phyloP scores from a whole-genome alignment of 2,113 vertebrate genomes.

The Cryptotis parvus region DNA sequence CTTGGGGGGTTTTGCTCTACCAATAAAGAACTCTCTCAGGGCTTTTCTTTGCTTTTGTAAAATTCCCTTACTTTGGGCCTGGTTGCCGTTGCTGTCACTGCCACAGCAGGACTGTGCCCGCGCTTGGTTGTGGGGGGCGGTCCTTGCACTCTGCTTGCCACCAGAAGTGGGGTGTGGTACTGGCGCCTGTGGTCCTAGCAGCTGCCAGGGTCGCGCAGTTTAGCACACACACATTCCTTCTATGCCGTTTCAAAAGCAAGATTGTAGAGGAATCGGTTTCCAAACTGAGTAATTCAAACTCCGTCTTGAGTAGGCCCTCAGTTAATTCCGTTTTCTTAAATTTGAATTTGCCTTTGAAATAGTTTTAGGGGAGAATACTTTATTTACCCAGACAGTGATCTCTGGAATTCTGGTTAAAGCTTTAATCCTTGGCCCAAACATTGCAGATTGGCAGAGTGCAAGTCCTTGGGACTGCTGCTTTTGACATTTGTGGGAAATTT shows the following conservation, averaged over 20 bases:
- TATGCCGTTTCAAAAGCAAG: constrained; percentile 41
- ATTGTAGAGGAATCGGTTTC: constrained; percentile 48
- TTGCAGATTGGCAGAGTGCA: constrained; percentile 33
- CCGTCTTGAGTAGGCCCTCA: not conserved
- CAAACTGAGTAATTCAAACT: constrained; percentile 52
- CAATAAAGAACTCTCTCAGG: constrained; percentile 39
- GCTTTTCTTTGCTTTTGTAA: not conserved
- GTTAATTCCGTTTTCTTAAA: constrained; percentile 39
- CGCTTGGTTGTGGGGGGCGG: no score
- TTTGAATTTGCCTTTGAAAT: constrained; percentile 28
- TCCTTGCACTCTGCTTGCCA: no score
- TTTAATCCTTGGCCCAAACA: constrained; percentile 33
- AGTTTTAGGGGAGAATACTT: not conserved
- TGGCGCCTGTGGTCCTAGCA: no score
- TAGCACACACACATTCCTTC: not conserved
- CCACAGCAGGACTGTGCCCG: no score
- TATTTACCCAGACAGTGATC: not conserved
- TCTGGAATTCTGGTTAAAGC: constrained; percentile 29
- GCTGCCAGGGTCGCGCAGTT: no score
- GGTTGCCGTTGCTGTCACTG: no score
- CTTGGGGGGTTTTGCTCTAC: constrained; percentile 39
- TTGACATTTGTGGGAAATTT: not conserved
- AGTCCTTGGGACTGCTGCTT: not conserved
- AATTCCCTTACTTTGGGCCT: no score
- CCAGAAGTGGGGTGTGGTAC: no score